phyloP scores from a whole-genome alignment of 2,113 vertebrate genomes.

The Sturnus vulgaris region DNA sequence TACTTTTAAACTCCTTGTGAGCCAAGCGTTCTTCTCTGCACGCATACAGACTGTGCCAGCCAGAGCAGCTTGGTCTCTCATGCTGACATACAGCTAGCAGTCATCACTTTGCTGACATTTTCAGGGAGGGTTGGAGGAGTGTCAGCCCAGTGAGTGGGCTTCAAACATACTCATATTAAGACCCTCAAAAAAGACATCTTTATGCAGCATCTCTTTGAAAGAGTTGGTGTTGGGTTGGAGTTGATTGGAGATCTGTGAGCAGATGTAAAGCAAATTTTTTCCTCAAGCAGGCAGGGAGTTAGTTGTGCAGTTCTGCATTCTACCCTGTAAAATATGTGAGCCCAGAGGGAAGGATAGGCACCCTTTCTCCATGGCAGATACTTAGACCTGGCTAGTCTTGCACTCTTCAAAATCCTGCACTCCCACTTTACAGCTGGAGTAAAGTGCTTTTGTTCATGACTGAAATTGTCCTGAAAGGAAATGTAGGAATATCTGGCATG shows the following conservation, averaged over 20 bases:
- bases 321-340: not conserved
- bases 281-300: not conserved
- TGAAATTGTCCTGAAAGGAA: not conserved
- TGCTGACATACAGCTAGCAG: not conserved
- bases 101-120: not conserved
- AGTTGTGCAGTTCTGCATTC: not conserved
- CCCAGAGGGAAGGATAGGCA: not conserved
- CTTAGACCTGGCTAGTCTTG: not conserved
- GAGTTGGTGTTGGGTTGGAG: not conserved
- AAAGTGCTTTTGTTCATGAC: not conserved
- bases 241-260: not conserved
- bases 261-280: not conserved
- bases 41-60: rapidly evolving
- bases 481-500: not conserved
- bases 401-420: not conserved
- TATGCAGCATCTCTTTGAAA: not conserved
- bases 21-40: not conserved
- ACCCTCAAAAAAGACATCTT: not conserved
- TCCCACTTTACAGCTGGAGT: not conserved
- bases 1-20: not conserved
- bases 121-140: rapidly evolving
- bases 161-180: not conserved
- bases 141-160: not conserved
- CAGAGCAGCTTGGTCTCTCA: not conserved
- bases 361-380: not conserved